phyloP scores from a whole-genome alignment of 1,140 invertebrate genomes.

The Asbolus verrucosus region DNA sequence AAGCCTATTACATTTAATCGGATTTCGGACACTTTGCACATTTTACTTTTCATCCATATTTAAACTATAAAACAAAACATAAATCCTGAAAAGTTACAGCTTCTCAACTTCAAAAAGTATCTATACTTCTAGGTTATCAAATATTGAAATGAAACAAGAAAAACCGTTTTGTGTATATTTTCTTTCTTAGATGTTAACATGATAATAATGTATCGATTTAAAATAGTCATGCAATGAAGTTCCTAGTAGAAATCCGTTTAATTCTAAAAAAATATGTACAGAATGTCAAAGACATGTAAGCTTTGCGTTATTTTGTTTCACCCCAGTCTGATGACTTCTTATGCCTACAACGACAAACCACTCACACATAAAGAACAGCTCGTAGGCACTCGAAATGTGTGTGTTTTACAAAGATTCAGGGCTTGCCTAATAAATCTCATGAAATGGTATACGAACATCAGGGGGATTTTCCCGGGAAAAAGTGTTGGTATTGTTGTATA shows the following conservation, averaged over 20 bases:
- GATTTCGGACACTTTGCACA: slow-evolving; percentile 24
- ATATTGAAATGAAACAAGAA: no score
- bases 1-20: slow-evolving; percentile 31
- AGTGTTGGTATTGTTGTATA: neutral
- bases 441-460: slow-evolving; percentile 20
- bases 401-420: slow-evolving; percentile 29
- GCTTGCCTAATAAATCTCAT: slow-evolving; percentile 23
- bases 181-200: no score
- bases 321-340: slow-evolving; percentile 33
- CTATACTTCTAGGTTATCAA: no score
- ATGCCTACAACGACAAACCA: slow-evolving; percentile 25
- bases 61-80: neutral
- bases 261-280: slow-evolving; percentile 13
- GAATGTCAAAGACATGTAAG: slow-evolving; percentile 32
- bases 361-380: slow-evolving; percentile 38
- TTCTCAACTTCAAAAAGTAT: no score
- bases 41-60: slow-evolving; percentile 25
- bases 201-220: no score
- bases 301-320: slow-evolving; percentile 25
- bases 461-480: neutral
- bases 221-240: no score
- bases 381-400: slow-evolving; percentile 36
- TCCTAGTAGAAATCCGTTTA: neutral
- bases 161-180: neutral
- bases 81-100: slow-evolving; percentile 14